Evolutionary conservation across 2,888 invertebrate species (phyloP).

Genomic region (Gastracanthus pulcherrimus): DNA sequence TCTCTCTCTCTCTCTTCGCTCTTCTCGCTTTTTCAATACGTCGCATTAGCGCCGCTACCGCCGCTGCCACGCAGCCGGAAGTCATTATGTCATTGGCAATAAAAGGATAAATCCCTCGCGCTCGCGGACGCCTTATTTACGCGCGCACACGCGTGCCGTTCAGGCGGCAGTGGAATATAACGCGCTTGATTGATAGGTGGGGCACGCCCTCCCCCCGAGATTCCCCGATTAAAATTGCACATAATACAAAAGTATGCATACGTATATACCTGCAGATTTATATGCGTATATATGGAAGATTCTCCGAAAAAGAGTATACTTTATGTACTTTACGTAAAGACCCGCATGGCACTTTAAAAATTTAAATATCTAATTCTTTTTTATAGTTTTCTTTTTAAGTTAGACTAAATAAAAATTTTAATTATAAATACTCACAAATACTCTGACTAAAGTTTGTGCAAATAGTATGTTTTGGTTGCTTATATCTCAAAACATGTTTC

Average conservation of each 20-base stretch:
- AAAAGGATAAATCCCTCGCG: conserved; percentile 20
- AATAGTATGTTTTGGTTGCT: too few species aligned
- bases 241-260: not conserved
- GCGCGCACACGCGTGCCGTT: not conserved
- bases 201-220: conserved; percentile 5
- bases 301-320: too few species aligned
- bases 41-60: conserved; percentile 27
- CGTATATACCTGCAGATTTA: not conserved
- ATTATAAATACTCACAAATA: too few species aligned
- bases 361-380: too few species aligned
- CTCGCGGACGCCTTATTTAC: conserved; percentile 2
- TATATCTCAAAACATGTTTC: too few species aligned
- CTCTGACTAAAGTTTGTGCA: too few species aligned
- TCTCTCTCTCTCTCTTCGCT: too few species aligned
- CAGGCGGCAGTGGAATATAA: not conserved
- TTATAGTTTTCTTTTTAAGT: too few species aligned
- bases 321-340: too few species aligned
- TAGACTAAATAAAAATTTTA: too few species aligned
- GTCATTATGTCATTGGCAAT: conserved; percentile 45
- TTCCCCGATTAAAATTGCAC: conserved; percentile 23
- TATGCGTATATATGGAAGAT: not conserved
- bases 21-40: conserved; percentile 7
- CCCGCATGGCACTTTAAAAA: too few species aligned
- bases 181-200: conserved; percentile 27
- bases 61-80: conserved; percentile 24